phyloP scores from a whole-genome alignment of 2,113 vertebrate species.

The Sinocyclocheilus rhinocerous region DNA sequence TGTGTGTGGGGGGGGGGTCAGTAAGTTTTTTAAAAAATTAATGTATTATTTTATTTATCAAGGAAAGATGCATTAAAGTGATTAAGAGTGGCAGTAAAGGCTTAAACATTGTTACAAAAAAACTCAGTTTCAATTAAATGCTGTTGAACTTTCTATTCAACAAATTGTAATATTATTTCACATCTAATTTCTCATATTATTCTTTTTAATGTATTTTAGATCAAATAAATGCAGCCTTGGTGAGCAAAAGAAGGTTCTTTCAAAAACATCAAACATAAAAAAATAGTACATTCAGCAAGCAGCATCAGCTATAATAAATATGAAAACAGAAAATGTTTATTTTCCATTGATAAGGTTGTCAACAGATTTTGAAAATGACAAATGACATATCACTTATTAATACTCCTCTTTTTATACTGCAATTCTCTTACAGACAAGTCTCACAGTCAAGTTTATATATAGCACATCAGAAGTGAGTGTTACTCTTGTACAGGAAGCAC shows the following conservation, averaged over 20 bases:
- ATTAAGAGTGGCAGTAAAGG: neutral
- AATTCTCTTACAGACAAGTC: neutral
- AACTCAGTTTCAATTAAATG: no score
- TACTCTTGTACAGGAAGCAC: conserved; percentile 28
- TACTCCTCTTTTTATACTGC: neutral
- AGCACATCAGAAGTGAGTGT: conserved; percentile 41
- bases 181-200: no score
- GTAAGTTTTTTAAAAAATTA: no score
- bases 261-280: neutral
- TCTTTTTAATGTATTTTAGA: neutral
- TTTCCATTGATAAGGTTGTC: neutral
- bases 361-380: neutral
- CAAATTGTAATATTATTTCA: neutral
- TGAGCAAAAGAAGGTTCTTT: neutral
- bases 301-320: neutral
- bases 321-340: neutral
- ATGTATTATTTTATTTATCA: neutral
- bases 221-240: neutral
- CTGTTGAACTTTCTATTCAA: neutral
- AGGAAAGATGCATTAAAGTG: neutral
- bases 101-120: neutral
- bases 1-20: no score
- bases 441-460: conserved; percentile 29
- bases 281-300: neutral
- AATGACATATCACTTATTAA: neutral